Evolutionary conservation across 2,797 vertebrate genomes (phyloP), one percentile per base, ranked within the genome.

Genomic region (Chrosomus eos): DNA sequence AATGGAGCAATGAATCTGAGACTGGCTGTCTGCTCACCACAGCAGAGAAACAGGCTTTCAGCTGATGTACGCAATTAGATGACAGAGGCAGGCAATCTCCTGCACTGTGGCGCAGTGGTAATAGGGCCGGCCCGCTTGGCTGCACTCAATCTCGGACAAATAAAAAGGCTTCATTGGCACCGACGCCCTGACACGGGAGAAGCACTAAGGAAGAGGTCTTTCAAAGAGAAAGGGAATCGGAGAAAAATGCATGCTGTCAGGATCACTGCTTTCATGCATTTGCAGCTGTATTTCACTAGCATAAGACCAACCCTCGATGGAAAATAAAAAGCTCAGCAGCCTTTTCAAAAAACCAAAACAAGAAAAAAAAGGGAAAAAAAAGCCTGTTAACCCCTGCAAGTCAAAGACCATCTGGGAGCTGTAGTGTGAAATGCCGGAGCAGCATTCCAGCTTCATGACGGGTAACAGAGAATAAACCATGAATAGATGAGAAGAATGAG

Each of bases 151-250:
- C 85, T 85, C 83, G 18, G 77, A 81, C 83, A 89, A 90, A 96
- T 95, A 95, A 96, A 95, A 94, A 93, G 91, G 93, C 92, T 95
- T 95, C 94, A 95, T 93, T 95, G 94, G 95, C 94, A 93, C 90
- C 90, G 94, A 93, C 92, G 92, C 92, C 94, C 93, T 93, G 92
- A 95, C 93, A 93, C 94, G 94, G 92, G 85, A 93, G 92, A 92
- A 94, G 94, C 93, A 93, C 85, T 93, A 92, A 93, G 92, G 93
- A 93, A 86, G 75, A 88, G 85, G 78, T 86, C 75, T 93, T 95
- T 93, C 91, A 93, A 93, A 85, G 90, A 93, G 91, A 91, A 93
- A 90, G 90, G 90, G 92, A 88, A 90, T 85, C 87, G 90, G 91
- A 90, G 84, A 85, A 86, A 79, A 67, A 28, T 23, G 33, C 82